These are phyloP conservation scores for Villa cingulata DNA, from an alignment of 2,888 invertebrate genomes.

Conservation along the genomic window DNA sequence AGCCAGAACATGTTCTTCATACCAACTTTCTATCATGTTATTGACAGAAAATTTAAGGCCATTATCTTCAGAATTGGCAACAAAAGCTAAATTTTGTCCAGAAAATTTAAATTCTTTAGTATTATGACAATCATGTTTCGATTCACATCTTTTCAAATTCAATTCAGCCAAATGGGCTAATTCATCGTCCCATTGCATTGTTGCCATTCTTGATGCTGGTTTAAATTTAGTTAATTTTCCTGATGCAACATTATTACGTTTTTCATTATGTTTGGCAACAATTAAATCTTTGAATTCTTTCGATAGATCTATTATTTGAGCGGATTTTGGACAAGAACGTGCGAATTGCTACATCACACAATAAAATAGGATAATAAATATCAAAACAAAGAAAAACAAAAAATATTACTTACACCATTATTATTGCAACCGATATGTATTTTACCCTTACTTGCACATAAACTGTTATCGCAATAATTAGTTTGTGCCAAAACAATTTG, in stretches of 20 bases:
- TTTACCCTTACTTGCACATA: no score
- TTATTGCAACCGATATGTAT: no score
- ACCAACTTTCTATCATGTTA: constrained; percentile 4
- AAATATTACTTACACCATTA: no score
- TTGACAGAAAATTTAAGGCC: neutral
- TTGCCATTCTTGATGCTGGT: neutral
- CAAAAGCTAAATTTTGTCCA: constrained; percentile 8
- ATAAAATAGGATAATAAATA: no score
- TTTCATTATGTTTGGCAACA: neutral
- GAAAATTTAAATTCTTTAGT: constrained; percentile 2
- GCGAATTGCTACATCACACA: no score
- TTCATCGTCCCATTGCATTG: constrained; percentile 13
- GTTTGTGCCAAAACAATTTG: no score
- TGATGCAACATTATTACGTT: neutral
- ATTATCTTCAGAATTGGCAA: neutral
- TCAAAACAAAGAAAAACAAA: no score
- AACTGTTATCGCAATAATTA: no score
- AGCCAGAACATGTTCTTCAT: constrained; percentile 4
- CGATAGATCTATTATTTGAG: no score
- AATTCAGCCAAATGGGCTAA: constrained; percentile 15
- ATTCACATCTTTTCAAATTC: constrained; percentile 15
- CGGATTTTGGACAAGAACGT: no score
- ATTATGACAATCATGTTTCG: constrained; percentile 7
- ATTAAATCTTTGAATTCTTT: no score
- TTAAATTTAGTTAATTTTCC: neutral